Evolutionary conservation across 2,797 vertebrate species (phyloP).

Genomic region (Chelonia mydas): DNA sequence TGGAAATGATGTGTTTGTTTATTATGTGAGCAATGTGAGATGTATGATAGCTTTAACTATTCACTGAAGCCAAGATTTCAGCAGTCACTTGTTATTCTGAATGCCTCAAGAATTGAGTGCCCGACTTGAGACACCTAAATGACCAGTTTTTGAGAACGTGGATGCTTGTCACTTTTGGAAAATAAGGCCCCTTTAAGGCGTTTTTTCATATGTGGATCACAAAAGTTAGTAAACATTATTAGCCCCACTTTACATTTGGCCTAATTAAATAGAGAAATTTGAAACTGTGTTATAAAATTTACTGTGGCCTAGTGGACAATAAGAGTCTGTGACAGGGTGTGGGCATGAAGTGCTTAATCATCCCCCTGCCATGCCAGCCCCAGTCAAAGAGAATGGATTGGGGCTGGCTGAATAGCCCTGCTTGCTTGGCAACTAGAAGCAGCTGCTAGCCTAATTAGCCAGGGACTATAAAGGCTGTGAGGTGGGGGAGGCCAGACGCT

Average conservation of each 20-base stretch:
- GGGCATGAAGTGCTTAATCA: no score
- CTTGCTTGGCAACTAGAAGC: no score
- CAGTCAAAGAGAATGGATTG: no score
- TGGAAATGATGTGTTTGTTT: background rate
- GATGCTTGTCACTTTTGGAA: slow-evolving; percentile 12
- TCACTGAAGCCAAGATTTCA: slow-evolving; percentile 5
- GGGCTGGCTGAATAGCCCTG: no score
- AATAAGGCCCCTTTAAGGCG: background rate
- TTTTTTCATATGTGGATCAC: background rate
- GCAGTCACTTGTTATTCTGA: background rate
- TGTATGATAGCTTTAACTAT: background rate
- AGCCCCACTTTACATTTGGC: background rate
- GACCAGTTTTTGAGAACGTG: background rate
- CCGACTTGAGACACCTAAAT: background rate
- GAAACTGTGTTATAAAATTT: background rate
- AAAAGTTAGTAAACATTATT: background rate
- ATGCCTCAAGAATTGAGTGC: background rate
- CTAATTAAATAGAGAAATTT: background rate
- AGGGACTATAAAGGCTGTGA: no score
- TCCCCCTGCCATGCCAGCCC: no score
- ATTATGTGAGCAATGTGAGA: background rate
- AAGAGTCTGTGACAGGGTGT: background rate
- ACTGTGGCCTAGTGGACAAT: background rate
- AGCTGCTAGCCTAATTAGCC: no score
- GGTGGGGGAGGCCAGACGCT: no score